Evolutionary conservation across 2,888 invertebrate genomes (phyloP).

Genomic region (Trimorus sp.): DNA sequence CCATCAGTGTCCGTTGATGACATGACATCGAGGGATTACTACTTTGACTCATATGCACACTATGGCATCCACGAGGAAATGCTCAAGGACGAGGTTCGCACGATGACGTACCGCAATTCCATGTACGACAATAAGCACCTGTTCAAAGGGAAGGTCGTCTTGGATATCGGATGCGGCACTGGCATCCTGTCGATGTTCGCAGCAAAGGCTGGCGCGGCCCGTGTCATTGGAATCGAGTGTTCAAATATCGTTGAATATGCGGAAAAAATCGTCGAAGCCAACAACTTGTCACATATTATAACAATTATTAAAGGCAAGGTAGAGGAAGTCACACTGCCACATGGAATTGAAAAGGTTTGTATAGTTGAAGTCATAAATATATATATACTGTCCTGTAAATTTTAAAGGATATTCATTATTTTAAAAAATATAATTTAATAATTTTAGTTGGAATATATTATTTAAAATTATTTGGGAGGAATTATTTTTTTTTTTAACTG

Average conservation of each 20-base stretch:
- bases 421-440: too few relatives aligned
- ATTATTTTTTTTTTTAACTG: too few relatives aligned
- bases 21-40: constrained; percentile 99
- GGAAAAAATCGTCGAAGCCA: constrained; percentile 94
- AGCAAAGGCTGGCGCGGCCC: constrained; percentile 97
- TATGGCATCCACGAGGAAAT: constrained; percentile 99
- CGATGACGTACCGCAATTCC: constrained; percentile 98
- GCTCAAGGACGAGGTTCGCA: constrained; percentile 99
- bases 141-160: constrained; percentile 94
- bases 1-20: constrained; percentile 90
- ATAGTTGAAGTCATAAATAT: constrained; percentile 90
- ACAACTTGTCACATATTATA: constrained; percentile 89
- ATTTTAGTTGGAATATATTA: too few relatives aligned
- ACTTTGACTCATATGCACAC: constrained; percentile 99
- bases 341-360: constrained; percentile 91
- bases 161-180: constrained; percentile 99
- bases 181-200: constrained; percentile 99
- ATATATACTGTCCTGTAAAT: too few relatives aligned
- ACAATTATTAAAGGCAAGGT: constrained; percentile 95
- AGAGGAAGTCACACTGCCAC: constrained; percentile 96
- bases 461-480: too few relatives aligned
- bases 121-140: constrained; percentile 99
- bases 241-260: constrained; percentile 99
- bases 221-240: constrained; percentile 98
- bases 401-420: too few relatives aligned